Evolutionary conservation across 2,113 vertebrate species (phyloP).

Genomic region (Dasypus novemcinctus): DNA sequence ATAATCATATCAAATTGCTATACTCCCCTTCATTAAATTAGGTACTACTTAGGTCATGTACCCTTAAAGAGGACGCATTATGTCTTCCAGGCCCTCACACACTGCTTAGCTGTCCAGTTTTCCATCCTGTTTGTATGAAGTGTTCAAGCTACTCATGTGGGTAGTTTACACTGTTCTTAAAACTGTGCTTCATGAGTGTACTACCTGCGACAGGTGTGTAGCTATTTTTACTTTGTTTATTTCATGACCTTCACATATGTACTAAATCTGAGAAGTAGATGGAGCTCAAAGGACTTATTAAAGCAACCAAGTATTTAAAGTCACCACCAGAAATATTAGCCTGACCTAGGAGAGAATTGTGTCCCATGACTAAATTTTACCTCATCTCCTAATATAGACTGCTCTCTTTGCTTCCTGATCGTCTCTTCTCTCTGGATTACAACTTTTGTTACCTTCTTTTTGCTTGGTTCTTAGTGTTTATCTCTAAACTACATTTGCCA

Average conservation of each 20-base stretch:
- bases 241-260: background rate
- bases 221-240: background rate
- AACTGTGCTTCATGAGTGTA: background rate
- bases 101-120: background rate
- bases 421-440: background rate
- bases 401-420: background rate
- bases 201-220: background rate
- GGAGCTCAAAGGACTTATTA: background rate
- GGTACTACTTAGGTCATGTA: background rate
- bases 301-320: background rate
- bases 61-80: background rate
- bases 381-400: background rate
- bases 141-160: background rate
- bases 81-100: background rate
- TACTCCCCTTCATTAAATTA: background rate
- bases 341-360: background rate
- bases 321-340: background rate
- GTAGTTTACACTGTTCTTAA: background rate
- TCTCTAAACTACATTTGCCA: background rate
- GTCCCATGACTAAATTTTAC: background rate
- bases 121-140: background rate
- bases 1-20: too few relatives aligned
- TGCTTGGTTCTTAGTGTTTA: conserved; percentile 4
- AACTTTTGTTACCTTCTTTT: background rate
- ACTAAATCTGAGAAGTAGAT: conserved; percentile 3